Conservation (phyloP, 2,113 vertebrate genomes). For the Megaceryle torquata region DNA sequence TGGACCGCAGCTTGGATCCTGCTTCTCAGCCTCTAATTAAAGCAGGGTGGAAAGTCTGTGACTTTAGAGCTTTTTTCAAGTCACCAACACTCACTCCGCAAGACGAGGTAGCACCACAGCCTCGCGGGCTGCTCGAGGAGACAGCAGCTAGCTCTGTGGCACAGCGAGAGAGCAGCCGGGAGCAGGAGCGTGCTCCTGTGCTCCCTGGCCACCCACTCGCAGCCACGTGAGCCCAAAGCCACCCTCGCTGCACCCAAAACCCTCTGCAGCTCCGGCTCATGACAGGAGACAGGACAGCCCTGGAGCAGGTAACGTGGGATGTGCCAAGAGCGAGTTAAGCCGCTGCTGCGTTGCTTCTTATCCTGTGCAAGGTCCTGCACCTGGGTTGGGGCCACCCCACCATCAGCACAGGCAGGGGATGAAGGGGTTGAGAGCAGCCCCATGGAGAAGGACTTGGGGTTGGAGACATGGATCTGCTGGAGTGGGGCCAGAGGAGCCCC, state of each 20-base stretch:
- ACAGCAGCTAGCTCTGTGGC: not conserved
- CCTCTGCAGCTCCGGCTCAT: not conserved
- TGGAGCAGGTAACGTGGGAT: not conserved
- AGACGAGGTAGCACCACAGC: rapidly evolving
- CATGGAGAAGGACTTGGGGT: no score
- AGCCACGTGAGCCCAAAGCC: rapidly evolving
- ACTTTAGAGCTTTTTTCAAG: not conserved
- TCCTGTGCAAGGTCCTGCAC: not conserved
- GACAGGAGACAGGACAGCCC: not conserved
- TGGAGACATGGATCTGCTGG: no score
- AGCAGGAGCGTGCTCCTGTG: rapidly evolving
- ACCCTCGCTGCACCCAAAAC: not conserved
- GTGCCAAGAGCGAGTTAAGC: not conserved
- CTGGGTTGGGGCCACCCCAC: no score
- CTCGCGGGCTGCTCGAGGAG: not conserved
- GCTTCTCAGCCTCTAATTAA: not conserved
- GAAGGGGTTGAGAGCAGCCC: no score
- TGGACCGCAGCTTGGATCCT: not conserved
- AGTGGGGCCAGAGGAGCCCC: no score
- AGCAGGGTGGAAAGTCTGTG: not conserved
- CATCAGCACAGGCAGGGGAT: no score
- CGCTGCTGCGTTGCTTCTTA: not conserved
- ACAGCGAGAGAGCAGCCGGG: rapidly evolving
- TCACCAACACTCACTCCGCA: rapidly evolving
- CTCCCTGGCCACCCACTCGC: not conserved